These are phyloP conservation scores for Mystacornis crossleyi DNA, from an alignment of 2,113 vertebrate species.

Conservation along the genomic window DNA sequence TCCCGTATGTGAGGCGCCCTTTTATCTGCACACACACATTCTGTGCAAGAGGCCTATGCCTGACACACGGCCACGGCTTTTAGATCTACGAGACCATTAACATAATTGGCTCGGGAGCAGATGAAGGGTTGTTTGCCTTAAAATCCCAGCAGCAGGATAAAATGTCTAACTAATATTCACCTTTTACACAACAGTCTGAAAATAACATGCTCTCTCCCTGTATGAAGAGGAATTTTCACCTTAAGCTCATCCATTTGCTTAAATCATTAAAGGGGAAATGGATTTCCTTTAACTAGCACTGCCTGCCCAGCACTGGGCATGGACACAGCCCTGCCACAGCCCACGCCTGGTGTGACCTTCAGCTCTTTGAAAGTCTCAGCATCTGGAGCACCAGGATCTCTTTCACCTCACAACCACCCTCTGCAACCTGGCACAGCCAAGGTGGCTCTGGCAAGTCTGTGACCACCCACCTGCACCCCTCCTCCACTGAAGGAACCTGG, in stretches of 20 bases:
- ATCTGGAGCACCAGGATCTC: neutral
- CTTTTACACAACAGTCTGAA: constrained; percentile 31
- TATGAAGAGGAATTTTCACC: neutral
- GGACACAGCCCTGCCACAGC: neutral
- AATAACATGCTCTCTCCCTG: neutral
- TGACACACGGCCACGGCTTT: constrained; percentile 36
- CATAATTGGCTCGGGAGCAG: constrained; percentile 70
- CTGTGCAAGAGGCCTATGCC: neutral
- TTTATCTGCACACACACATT: constrained; percentile 4
- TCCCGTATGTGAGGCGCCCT: neutral
- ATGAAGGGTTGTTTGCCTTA: constrained; percentile 65
- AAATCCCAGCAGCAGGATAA: constrained; percentile 54
- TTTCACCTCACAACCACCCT: neutral
- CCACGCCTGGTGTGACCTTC: neutral
- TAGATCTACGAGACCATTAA: constrained; percentile 62
- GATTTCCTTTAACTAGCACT: neutral
- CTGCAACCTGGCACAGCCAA: neutral
- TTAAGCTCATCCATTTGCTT: neutral
- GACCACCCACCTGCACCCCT: neutral
- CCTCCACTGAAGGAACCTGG: neutral
- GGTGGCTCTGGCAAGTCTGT: neutral
- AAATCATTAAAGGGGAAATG: neutral
- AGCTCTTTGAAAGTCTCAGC: neutral
- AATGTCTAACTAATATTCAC: constrained; percentile 42
- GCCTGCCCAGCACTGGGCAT: neutral